Conservation (phyloP, 1,140 invertebrate genomes). For the Zaprionus ornatus region DNA sequence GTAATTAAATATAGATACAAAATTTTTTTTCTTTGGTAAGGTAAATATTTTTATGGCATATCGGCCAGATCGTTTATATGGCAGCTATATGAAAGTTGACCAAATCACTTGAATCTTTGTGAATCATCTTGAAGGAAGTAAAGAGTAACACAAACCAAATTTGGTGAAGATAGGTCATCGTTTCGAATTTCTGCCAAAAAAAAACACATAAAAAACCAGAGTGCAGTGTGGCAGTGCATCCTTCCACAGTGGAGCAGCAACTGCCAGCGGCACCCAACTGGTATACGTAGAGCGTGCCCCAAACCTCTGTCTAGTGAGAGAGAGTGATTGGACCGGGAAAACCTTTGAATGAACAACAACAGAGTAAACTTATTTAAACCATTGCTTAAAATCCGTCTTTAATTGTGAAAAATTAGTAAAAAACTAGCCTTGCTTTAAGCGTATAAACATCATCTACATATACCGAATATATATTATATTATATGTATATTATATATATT, state of each 20-base stretch:
- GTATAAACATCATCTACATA: constrained; percentile 32
- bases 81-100: no score
- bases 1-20: no score
- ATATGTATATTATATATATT: no score
- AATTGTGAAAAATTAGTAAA: not conserved
- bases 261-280: constrained; percentile 68
- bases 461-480: constrained; percentile 18
- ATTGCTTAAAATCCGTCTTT: constrained; percentile 3
- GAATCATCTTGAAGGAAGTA: no score
- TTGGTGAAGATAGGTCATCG: no score
- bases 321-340: constrained; percentile 49
- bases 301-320: constrained; percentile 81
- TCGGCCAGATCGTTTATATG: no score
- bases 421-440: constrained; percentile 22
- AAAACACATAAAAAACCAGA: no score
- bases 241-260: constrained; percentile 25
- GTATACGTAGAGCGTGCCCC: constrained; percentile 80
- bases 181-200: no score
- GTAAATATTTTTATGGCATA: no score
- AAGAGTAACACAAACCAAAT: no score
- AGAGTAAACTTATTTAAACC: not conserved
- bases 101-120: no score
- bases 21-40: no score
- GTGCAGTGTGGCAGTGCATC: constrained; percentile 10
- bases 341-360: constrained; percentile 31